Percentiles rank a stretch among this genome's conserved stretches.
These are phyloP conservation scores for Camponotus floridanus DNA, from an alignment of 1,140 invertebrate genomes.

Conservation along the genomic window DNA sequence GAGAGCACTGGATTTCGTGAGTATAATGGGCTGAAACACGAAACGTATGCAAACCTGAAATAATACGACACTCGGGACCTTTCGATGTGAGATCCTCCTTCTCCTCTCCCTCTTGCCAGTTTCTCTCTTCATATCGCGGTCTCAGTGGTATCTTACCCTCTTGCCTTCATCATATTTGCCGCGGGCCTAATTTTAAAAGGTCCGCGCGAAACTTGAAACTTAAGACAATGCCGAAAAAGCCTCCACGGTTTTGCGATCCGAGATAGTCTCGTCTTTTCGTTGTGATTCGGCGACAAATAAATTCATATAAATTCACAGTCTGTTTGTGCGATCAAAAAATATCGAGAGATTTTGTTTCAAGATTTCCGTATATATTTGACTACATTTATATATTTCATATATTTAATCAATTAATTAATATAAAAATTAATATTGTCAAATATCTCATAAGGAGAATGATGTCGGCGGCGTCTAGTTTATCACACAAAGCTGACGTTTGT, in stretches of 20 bases:
- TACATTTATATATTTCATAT: not conserved
- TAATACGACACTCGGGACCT: slow-evolving; percentile 77
- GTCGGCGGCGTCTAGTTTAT: slow-evolving; percentile 74
- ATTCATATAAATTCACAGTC: not conserved
- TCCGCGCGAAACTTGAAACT: slow-evolving; percentile 75
- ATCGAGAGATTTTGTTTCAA: not conserved
- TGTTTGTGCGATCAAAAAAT: not conserved
- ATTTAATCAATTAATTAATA: slow-evolving; percentile 27
- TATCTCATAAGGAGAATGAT: slow-evolving; percentile 54
- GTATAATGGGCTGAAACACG: slow-evolving; percentile 75
- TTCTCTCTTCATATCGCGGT: slow-evolving; percentile 48
- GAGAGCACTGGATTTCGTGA: slow-evolving; percentile 45
- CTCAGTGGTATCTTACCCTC: slow-evolving; percentile 65
- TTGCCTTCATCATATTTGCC: slow-evolving; percentile 73
- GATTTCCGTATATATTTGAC: not conserved
- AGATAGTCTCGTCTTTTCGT: not conserved
- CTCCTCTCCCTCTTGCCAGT: not conserved
- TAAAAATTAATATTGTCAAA: slow-evolving; percentile 18
- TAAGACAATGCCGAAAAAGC: slow-evolving; percentile 77
- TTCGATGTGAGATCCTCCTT: slow-evolving; percentile 61
- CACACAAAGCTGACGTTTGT: slow-evolving; percentile 73
- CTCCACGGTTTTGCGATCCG: slow-evolving; percentile 18
- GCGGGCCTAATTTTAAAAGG: slow-evolving; percentile 62
- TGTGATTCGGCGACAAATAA: slow-evolving; percentile 25
- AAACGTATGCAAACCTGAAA: slow-evolving; percentile 78